Percentiles rank a stretch among this genome's conserved stretches.
These are phyloP conservation scores for Macropis europaea DNA, from an alignment of 2,888 invertebrate species.

Conservation along the genomic window DNA sequence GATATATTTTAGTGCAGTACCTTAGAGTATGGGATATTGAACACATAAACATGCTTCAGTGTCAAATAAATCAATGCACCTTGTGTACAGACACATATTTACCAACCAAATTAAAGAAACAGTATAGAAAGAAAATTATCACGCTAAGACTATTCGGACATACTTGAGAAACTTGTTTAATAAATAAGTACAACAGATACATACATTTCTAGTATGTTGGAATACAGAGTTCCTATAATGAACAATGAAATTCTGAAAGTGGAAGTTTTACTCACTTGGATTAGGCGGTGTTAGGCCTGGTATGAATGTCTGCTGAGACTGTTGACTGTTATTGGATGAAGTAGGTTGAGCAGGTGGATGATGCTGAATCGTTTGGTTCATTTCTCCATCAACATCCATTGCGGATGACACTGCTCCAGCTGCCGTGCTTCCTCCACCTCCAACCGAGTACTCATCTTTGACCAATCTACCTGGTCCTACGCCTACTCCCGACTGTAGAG, in stretches of 20 bases:
- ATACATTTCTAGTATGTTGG: neutral
- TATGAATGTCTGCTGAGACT: constrained; percentile 78
- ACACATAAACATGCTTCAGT: constrained; percentile 32
- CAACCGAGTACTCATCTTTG: constrained; percentile 95
- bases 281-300: constrained; percentile 72
- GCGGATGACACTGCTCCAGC: constrained; percentile 79
- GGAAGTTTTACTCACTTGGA: constrained; percentile 67
- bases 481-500: constrained; percentile 87
- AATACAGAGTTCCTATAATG: neutral
- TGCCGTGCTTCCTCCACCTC: constrained; percentile 81
- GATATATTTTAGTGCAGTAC: neutral
- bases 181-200: neutral
- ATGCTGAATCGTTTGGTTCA: constrained; percentile 86
- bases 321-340: constrained; percentile 76
- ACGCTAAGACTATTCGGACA: neutral
- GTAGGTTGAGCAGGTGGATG: constrained; percentile 83
- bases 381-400: constrained; percentile 84
- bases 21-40: neutral
- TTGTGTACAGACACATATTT: constrained; percentile 3
- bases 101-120: constrained; percentile 3
- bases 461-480: constrained; percentile 86
- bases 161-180: neutral
- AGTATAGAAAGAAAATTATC: neutral
- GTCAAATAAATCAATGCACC: constrained; percentile 10
- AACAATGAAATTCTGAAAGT: neutral